phyloP scores from a whole-genome alignment of 2,888 invertebrate genomes.

The Archips crataeganus region DNA sequence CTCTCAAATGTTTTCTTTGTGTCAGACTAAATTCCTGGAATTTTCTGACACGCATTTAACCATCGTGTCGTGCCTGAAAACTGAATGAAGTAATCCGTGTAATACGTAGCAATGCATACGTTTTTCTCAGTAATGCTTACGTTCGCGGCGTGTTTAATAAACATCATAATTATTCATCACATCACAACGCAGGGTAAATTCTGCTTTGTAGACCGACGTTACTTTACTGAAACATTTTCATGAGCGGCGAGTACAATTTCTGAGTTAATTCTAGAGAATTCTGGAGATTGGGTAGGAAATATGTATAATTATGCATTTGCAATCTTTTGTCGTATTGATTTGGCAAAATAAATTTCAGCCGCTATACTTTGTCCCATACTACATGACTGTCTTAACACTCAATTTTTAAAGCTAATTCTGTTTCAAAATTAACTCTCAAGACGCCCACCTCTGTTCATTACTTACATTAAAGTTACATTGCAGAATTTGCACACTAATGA shows the following conservation, averaged over 20 bases:
- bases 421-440: neutral
- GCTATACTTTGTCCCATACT: no score
- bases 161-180: slow-evolving; percentile 10
- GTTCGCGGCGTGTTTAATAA: slow-evolving; percentile 8
- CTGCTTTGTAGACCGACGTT: neutral
- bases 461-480: neutral
- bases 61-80: neutral
- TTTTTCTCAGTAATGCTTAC: slow-evolving; percentile 10
- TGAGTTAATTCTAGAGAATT: no score
- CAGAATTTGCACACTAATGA: slow-evolving; percentile 4
- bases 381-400: no score
- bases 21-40: neutral
- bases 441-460: neutral
- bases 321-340: neutral
- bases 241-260: neutral
- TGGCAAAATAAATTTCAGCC: neutral
- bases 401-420: neutral
- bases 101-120: slow-evolving; percentile 6
- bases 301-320: neutral
- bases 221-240: neutral
- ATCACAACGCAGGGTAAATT: neutral
- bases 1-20: neutral
- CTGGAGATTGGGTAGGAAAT: no score
- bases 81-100: slow-evolving; percentile 1
- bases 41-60: neutral